A percentile compares a stretch with the other conserved stretches of the same genome.
Conservation (phyloP, 2,888 invertebrate genomes). For the Camponotus fellah region DNA sequence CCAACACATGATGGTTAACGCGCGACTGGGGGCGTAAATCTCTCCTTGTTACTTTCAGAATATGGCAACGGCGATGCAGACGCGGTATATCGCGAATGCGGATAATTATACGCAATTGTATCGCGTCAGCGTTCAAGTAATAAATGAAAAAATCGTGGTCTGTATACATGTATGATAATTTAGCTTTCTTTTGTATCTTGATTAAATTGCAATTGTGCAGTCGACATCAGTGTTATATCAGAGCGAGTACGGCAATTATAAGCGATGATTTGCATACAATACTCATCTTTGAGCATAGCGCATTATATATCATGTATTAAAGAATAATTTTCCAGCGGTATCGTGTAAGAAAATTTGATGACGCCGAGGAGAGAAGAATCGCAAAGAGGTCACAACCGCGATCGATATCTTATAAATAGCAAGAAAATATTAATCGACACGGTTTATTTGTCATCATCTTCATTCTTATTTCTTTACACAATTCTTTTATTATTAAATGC, state of each 20-base stretch:
- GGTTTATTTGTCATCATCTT: background rate
- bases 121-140: background rate
- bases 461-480: background rate
- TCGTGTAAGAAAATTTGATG: constrained; percentile 32
- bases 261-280: constrained; percentile 28
- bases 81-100: background rate
- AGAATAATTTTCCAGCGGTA: constrained; percentile 7
- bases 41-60: constrained; percentile 37
- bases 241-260: constrained; percentile 16
- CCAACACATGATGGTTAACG: constrained; percentile 17
- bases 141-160: background rate
- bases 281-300: constrained; percentile 13
- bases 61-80: background rate
- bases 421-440: constrained; percentile 18
- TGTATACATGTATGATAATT: background rate
- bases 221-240: constrained; percentile 24
- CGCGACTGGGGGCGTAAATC: constrained; percentile 10
- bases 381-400: constrained; percentile 10
- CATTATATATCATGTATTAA: constrained; percentile 3
- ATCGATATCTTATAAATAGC: background rate
- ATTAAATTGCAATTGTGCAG: constrained; percentile 15
- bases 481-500: background rate
- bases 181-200: constrained; percentile 4
- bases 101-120: constrained; percentile 4
- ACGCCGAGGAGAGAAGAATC: background rate